Conservation (phyloP, 1,140 invertebrate species). For the Diuraphis noxia region DNA sequence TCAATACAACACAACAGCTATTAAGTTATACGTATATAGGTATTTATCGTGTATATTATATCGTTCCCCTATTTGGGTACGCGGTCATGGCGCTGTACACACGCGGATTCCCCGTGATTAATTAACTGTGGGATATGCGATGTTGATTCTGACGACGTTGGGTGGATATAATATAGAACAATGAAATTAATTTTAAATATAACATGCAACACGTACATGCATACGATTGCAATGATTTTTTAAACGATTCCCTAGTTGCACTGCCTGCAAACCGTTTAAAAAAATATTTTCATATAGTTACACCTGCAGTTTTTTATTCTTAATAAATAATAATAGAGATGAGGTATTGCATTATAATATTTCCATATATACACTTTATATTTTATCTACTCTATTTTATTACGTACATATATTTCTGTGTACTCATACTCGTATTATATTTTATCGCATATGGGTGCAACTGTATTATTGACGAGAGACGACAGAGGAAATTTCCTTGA, state of each 20-base stretch:
- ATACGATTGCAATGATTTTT: background rate
- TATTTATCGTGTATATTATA: background rate
- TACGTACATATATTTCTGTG: background rate
- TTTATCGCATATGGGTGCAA: background rate
- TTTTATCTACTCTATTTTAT: background rate
- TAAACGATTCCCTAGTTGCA: background rate
- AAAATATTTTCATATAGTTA: background rate
- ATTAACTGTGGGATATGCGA: constrained; percentile 9
- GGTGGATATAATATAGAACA: background rate
- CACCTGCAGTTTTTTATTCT: background rate
- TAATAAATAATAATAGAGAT: background rate
- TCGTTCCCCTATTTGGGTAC: constrained; percentile 30
- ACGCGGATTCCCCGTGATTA: background rate
- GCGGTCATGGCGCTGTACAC: background rate
- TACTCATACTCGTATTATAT: background rate
- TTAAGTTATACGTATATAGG: background rate
- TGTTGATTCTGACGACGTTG: background rate
- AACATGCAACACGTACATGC: background rate
- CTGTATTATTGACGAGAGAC: background rate
- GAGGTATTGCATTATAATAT: background rate
- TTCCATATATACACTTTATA: background rate
- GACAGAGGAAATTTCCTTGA: constrained; percentile 24
- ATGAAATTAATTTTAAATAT: background rate
- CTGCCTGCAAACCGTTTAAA: background rate
- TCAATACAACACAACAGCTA: background rate